Percentiles rank a stretch among this genome's conserved stretches.
Conservation (phyloP, 2,113 vertebrate genomes). For the rat (Rattus norvegicus) region DNA sequence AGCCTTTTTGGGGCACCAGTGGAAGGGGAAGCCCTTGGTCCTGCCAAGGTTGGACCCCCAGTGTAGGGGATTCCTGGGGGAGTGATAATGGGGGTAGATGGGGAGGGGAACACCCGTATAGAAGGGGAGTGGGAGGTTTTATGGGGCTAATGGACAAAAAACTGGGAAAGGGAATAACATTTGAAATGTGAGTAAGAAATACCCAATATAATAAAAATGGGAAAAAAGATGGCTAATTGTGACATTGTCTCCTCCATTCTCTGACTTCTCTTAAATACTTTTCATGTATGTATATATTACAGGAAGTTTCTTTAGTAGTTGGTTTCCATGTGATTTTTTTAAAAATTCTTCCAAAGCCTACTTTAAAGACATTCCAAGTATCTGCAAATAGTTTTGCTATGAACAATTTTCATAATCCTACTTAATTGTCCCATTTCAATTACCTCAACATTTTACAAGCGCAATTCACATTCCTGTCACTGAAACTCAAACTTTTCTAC, state of each 20-base stretch:
- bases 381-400: neutral
- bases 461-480: neutral
- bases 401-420: neutral
- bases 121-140: too few species aligned
- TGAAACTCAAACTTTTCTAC: too few species aligned
- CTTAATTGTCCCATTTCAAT: neutral
- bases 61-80: too few species aligned
- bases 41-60: too few species aligned
- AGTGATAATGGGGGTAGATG: too few species aligned
- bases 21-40: too few species aligned
- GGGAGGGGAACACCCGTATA: too few species aligned
- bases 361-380: neutral
- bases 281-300: neutral
- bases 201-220: too few species aligned
- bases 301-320: neutral
- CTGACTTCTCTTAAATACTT: neutral
- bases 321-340: neutral
- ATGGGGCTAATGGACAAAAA: too few species aligned
- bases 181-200: too few species aligned
- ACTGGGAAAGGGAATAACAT: too few species aligned
- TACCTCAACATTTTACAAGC: neutral
- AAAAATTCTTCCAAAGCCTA: neutral
- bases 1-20: too few species aligned
- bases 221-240: neutral
- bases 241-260: neutral